Base-by-base conservation (phyloP, 2,113 vertebrate genomes). In the Chrysemys picta region DNA sequence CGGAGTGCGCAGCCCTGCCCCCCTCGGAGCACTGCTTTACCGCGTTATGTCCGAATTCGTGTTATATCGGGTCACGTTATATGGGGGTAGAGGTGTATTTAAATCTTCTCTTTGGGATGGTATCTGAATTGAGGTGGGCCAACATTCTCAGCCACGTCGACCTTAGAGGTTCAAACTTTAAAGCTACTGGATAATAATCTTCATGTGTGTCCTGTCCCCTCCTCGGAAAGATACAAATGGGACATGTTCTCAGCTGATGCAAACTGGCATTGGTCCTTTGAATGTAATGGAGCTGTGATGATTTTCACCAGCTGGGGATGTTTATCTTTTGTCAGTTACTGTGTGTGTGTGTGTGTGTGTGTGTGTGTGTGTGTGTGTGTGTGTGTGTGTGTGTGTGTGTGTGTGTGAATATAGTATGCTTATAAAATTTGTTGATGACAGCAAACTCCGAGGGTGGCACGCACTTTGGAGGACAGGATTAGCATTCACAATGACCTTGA, bases 61-160 rank as follows among this genome's bases (percentile, higher is more conserved):
- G 45, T 45, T 45, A 45, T 45, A 45, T 45, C 45, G 2, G 45
- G 45, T 45, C 45, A 6, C 45, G 45, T 45, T 45, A 45, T 6
- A 45, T 45, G 5, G 45, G 42, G 45, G 45, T 45, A 45, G 6
- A 45, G 6, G 6, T 45, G 45, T 45, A 76, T 13, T 0, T 57
- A 9, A 21, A 7, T 29, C 69, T 35, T 6, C 38, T 75, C 10
- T 76, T 45, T 7, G 72, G 24, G 22, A 25, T 76, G 38, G 21
- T 22, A 2, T 5, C 0, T 35, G 12, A 12, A n/a, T 0, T 3
- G 17, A 31, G 72, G 14, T 27, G 27, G 22, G 0, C 0, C 31
- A 25, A 45, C 22, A 1, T 56, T 80, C 59, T 76, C 81, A 31
- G 3, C 29, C 29, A 17, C 17, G 10, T 78, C 0, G 0, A 56